Evolutionary conservation across 2,797 vertebrate species (phyloP), one percentile per base, ranked within the genome.

Genomic region (Gouania willdenowi): DNA sequence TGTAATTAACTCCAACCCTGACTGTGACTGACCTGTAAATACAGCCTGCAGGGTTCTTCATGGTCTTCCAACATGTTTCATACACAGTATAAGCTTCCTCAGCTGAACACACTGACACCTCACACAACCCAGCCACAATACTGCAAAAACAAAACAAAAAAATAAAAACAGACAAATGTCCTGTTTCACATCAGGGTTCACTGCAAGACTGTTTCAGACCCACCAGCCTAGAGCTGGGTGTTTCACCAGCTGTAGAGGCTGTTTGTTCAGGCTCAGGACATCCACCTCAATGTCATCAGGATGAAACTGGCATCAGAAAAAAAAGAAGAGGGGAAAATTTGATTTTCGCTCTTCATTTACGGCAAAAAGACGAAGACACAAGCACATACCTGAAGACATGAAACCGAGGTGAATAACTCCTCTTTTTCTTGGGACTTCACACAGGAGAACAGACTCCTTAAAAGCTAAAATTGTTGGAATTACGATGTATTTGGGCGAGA

Each of bases 311-410:
- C 34, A 42, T 26, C 44, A 37, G 52, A 20, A 44, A 38, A 20
- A 2, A n/a, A n/a, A n/a, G n/a, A n/a, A n/a, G n/a, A n/a, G n/a
- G n/a, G n/a, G n/a, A n/a, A n/a, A n/a, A n/a, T n/a, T n/a, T n/a
- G n/a, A n/a, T n/a, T n/a, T n/a, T n/a, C n/a, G n/a, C n/a, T n/a
- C n/a, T n/a, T n/a, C n/a, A n/a, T n/a, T n/a, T n/a, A n/a, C n/a
- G n/a, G n/a, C n/a, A 8, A 23, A 24, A 2, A 36, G 26, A 29
- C 38, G 29, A n/a, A n/a, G n/a, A n/a, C n/a, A n/a, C n/a, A n/a
- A n/a, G n/a, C 42, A 66, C 66, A 49, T 78, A 93, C 92, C 93
- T 94, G 90, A 20, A 92, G 77, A 49, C 88, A 76, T 22, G 91
- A 89, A 27, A 85, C 84, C 1, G 87, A 87, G 32, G 73, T 63